Conservation (phyloP, 2,888 invertebrate genomes). For the Papilio protenor region DNA sequence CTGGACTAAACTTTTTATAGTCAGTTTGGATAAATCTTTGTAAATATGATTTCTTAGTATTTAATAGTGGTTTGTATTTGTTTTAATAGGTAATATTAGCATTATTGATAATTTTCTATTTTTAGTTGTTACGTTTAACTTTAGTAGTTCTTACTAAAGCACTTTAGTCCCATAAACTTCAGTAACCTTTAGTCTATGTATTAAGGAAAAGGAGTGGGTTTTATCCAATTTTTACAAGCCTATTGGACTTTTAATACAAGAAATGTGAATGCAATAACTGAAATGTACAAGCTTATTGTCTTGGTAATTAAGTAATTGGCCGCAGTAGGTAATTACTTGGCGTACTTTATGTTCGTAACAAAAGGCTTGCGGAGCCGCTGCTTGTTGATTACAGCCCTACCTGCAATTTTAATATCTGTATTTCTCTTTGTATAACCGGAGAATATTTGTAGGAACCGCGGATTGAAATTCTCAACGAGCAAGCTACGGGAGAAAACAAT, state of each 20-base stretch:
- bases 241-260: background rate
- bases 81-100: background rate
- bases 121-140: background rate
- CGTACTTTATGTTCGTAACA: constrained; percentile 14
- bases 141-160: no score
- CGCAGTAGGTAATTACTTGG: constrained; percentile 26
- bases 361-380: constrained; percentile 3
- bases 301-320: constrained; percentile 15
- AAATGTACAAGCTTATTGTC: background rate
- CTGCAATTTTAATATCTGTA: constrained; percentile 14
- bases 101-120: background rate
- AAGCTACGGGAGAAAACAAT: background rate
- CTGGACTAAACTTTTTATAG: background rate
- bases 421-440: background rate
- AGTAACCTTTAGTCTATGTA: background rate
- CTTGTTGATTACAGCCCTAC: constrained; percentile 7
- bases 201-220: background rate
- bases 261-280: background rate
- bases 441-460: constrained; percentile 11
- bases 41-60: background rate
- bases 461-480: background rate
- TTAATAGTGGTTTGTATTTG: background rate
- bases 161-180: no score
- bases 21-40: background rate
- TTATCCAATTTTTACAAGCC: background rate